Evolutionary conservation across 2,797 vertebrate genomes (phyloP).

Genomic region (Coccyzus lansbergi): DNA sequence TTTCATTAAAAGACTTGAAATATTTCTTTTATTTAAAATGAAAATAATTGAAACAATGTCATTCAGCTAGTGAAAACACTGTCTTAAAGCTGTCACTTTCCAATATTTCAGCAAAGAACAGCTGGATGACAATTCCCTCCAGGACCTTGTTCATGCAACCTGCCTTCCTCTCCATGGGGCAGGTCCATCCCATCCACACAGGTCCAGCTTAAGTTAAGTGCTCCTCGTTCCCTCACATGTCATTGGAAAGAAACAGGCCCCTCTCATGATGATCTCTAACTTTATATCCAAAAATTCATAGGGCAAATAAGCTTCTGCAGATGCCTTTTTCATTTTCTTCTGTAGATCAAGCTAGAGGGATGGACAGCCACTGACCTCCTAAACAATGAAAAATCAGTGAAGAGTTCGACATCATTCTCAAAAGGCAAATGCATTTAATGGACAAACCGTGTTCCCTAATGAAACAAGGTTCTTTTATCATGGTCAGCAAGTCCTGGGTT

Average conservation of each 20-base stretch:
- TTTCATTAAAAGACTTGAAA: neutral
- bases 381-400: neutral
- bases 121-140: neutral
- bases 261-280: neutral
- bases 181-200: rapidly evolving
- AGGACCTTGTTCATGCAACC: neutral
- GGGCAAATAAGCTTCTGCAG: neutral
- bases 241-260: neutral
- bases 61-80: neutral
- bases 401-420: neutral
- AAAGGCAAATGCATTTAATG: neutral
- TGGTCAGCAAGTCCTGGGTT: neutral
- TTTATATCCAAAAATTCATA: neutral
- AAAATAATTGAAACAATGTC: neutral
- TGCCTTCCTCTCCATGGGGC: neutral
- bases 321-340: neutral
- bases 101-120: neutral
- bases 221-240: neutral
- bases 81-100: neutral
- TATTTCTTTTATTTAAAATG: neutral
- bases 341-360: neutral
- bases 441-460: neutral
- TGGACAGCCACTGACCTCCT: neutral
- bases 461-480: neutral
- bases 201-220: neutral